Evolutionary conservation across 2,797 vertebrate genomes (phyloP).

Genomic region (Caiman crocodilus): DNA sequence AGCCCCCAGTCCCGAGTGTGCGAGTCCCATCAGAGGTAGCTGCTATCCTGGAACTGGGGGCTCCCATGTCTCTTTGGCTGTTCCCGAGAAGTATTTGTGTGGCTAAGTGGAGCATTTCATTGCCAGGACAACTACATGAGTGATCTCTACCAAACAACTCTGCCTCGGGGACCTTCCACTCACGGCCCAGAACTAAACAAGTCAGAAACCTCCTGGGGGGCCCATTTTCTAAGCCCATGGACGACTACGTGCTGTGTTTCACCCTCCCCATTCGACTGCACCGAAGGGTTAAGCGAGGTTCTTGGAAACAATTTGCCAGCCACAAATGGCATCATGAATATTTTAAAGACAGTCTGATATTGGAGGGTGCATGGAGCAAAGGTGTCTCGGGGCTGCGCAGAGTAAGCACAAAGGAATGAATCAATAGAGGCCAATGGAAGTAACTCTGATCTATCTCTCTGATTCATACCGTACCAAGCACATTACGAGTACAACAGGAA

Average conservation of each 20-base stretch:
- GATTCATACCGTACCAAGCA: background rate
- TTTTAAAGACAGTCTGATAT: background rate
- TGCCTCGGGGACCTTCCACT: background rate
- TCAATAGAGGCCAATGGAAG: background rate
- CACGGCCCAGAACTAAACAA: too few relatives aligned
- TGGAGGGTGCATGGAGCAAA: background rate
- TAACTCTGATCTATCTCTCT: background rate
- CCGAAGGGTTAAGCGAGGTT: background rate
- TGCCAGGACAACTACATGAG: background rate
- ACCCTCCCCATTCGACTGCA: accelerated
- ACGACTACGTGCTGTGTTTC: background rate
- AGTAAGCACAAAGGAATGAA: constrained; percentile 4
- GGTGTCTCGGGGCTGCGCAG: background rate
- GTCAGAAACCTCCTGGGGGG: background rate
- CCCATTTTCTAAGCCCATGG: background rate
- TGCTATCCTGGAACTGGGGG: background rate
- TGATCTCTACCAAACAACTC: background rate
- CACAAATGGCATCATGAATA: background rate
- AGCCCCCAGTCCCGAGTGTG: too few relatives aligned
- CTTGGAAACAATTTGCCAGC: background rate
- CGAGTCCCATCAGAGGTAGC: background rate
- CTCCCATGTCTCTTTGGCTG: background rate
- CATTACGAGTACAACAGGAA: background rate
- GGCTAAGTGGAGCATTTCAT: background rate
- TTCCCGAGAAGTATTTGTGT: background rate